Conservation (phyloP, 1,140 invertebrate species). For the Heliconius melpomene region DNA sequence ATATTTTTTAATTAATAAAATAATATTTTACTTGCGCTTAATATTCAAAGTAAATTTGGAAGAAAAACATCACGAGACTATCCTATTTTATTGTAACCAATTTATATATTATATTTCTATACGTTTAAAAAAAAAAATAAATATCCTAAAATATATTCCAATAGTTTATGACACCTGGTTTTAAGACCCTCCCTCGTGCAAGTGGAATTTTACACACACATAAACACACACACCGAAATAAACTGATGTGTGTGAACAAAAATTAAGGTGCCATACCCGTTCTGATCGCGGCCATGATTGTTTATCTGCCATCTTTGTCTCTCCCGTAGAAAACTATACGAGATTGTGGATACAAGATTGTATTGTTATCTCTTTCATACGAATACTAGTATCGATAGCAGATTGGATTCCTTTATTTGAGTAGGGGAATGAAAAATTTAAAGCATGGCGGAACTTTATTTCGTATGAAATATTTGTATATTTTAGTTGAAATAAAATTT, state of each 20-base stretch:
- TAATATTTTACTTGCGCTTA: too few species aligned
- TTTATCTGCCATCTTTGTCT: conserved; percentile 61
- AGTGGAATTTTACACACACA: conserved; percentile 39
- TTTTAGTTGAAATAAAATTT: conserved; percentile 30
- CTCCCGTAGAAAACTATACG: conserved; percentile 36
- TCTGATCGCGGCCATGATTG: conserved; percentile 71
- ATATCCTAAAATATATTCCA: background rate
- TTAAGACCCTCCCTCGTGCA: conserved; percentile 29
- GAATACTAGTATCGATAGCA: conserved; percentile 48
- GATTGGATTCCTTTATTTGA: conserved; percentile 65
- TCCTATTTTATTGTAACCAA: too few species aligned
- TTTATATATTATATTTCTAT: too few species aligned
- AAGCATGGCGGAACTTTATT: conserved; percentile 44
- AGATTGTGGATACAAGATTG: conserved; percentile 47
- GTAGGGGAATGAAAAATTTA: conserved; percentile 73
- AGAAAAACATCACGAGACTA: too few species aligned
- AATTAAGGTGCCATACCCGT: conserved; percentile 60
- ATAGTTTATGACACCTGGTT: conserved; percentile 29
- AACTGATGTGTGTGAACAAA: conserved; percentile 57
- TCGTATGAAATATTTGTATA: conserved; percentile 31
- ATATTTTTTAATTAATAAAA: too few species aligned
- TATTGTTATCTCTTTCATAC: conserved; percentile 55
- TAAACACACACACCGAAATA: conserved; percentile 36
- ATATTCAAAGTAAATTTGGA: too few species aligned
- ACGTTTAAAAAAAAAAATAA: too few species aligned